These are phyloP conservation scores for Actinia equina DNA, from an alignment of 64 coral and sea anemone genomes.

Conservation along the genomic window DNA sequence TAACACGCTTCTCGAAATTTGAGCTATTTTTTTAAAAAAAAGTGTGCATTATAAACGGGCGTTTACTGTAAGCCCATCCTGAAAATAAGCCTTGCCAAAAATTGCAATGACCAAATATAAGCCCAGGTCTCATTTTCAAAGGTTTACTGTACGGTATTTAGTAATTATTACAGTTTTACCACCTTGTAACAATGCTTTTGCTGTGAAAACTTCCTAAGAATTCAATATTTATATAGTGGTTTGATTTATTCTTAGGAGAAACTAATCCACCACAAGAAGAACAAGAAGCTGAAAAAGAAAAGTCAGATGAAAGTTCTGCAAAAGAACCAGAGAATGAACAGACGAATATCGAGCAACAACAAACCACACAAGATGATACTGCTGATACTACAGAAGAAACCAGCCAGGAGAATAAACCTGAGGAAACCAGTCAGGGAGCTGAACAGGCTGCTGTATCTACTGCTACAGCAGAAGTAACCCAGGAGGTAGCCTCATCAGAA, in stretches of 20 bases:
- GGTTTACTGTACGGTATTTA: no score
- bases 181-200: no score
- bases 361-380: neutral
- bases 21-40: no score
- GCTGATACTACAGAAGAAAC: neutral
- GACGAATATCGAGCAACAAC: neutral
- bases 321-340: neutral
- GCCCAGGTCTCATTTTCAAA: no score
- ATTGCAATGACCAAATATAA: no score
- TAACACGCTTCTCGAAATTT: no score
- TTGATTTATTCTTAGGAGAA: neutral
- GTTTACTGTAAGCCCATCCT: no score
- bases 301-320: neutral
- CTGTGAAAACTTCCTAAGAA: no score
- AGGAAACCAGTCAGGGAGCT: neutral
- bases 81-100: no score
- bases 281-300: neutral
- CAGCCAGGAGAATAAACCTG: neutral
- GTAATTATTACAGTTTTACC: no score
- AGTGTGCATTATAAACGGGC: no score
- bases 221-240: neutral
- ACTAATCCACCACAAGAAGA: neutral
- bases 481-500: conserved; percentile 5
- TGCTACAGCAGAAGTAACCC: neutral
- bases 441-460: neutral